These are phyloP conservation scores for Cheirogaleus major DNA, from an alignment of 2,797 vertebrate genomes.

Conservation along the genomic window DNA sequence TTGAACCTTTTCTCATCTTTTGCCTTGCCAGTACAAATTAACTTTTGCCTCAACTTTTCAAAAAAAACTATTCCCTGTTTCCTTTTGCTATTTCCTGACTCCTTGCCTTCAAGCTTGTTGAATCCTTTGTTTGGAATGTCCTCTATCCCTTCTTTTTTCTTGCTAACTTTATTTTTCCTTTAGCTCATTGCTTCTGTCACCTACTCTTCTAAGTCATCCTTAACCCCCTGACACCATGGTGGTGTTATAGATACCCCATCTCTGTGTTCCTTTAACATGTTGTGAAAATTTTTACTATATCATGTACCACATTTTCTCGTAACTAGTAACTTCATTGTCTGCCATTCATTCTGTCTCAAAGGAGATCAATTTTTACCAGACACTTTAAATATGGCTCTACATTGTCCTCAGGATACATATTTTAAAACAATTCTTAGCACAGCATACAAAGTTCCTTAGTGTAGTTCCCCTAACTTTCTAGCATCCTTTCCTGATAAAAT, in stretches of 20 bases:
- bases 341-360: background rate
- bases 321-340: background rate
- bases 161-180: background rate
- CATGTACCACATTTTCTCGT: background rate
- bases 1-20: background rate
- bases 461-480: background rate
- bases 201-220: background rate
- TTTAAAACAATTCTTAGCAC: background rate
- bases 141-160: background rate
- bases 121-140: background rate
- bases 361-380: background rate
- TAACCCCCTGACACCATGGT: background rate
- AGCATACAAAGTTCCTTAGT: background rate
- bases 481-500: background rate
- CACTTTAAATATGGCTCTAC: background rate
- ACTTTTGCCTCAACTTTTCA: background rate
- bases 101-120: background rate
- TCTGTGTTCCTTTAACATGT: background rate
- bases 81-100: background rate
- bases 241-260: background rate
- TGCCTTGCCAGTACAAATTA: background rate
- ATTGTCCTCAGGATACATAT: background rate
- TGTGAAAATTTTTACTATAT: background rate
- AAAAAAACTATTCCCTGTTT: background rate
- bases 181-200: background rate